Conservation (phyloP, 2,888 invertebrate species). For the Melanotus villosus region DNA sequence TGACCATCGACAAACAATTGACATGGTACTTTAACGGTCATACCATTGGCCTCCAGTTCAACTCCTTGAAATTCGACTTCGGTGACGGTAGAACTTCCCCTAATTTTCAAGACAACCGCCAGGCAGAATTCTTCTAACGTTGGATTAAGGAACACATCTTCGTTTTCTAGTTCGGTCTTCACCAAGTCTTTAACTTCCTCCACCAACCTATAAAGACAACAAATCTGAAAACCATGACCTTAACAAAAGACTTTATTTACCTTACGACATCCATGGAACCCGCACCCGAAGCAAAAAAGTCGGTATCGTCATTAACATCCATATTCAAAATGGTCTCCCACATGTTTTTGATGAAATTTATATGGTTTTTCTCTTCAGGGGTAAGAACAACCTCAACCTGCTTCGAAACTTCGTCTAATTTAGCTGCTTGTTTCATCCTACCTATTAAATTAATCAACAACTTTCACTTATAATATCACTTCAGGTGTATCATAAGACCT, state of each 20-base stretch:
- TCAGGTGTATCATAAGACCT: conserved; percentile 24
- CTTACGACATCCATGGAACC: conserved; percentile 97
- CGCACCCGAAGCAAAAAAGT: conserved; percentile 96
- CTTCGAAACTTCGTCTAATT: conserved; percentile 79
- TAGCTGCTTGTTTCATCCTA: conserved; percentile 86
- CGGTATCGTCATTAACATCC: conserved; percentile 83
- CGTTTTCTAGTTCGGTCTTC: conserved; percentile 85
- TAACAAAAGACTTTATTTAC: no score
- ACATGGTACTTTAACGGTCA: conserved; percentile 87
- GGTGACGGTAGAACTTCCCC: conserved; percentile 73
- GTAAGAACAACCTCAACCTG: conserved; percentile 75
- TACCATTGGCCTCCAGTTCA: conserved; percentile 85
- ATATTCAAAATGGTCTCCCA: conserved; percentile 90
- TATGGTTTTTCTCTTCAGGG: conserved; percentile 80
- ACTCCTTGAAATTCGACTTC: conserved; percentile 82
- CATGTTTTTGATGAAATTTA: conserved; percentile 76
- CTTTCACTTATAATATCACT: no score
- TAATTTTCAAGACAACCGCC: conserved; percentile 76
- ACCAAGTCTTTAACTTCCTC: conserved; percentile 92
- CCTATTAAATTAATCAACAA: conserved; percentile 70
- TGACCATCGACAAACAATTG: conserved; percentile 94
- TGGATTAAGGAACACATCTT: conserved; percentile 94
- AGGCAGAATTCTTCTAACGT: conserved; percentile 86
- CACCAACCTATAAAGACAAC: conserved; percentile 78
- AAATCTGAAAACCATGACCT: no score